Evolutionary conservation across 1,140 invertebrate genomes (phyloP).

Genomic region (Lordiphosa collinella): DNA sequence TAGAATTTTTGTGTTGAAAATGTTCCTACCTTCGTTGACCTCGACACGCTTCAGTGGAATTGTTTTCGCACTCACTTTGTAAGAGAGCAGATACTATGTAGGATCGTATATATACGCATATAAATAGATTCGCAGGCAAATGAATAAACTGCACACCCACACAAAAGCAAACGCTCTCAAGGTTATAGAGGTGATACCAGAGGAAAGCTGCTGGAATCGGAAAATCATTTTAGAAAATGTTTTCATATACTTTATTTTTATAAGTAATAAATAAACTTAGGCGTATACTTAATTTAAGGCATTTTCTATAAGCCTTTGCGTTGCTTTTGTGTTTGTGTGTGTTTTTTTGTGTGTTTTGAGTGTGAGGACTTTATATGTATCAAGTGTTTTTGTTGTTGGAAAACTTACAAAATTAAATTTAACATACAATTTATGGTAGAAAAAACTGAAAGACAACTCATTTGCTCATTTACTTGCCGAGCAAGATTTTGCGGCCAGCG

Average conservation of each 20-base stretch:
- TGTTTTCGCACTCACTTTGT: slow-evolving; percentile 42
- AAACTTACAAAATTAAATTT: slow-evolving; percentile 19
- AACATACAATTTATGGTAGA: slow-evolving; percentile 29
- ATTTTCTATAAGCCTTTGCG: slow-evolving; percentile 49
- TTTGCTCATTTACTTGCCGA: slow-evolving; percentile 87
- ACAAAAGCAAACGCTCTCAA: slow-evolving; percentile 50
- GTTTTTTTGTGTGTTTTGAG: slow-evolving; percentile 43
- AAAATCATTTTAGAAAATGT: slow-evolving; percentile 15
- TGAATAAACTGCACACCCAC: slow-evolving; percentile 60
- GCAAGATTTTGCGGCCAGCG: slow-evolving; percentile 92
- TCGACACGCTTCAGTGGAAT: slow-evolving; percentile 59
- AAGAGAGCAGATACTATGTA: slow-evolving; percentile 36
- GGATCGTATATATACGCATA: slow-evolving; percentile 16
- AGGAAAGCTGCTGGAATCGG: slow-evolving; percentile 22
- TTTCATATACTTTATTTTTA: slow-evolving; percentile 60
- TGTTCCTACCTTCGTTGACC: slow-evolving; percentile 21
- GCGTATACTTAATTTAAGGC: slow-evolving; percentile 70
- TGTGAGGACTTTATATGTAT: slow-evolving; percentile 40
- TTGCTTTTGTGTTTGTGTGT: slow-evolving; percentile 41
- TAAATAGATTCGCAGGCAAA: slow-evolving; percentile 35
- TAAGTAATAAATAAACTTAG: slow-evolving; percentile 68
- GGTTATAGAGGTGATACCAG: slow-evolving; percentile 54
- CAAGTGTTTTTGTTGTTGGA: slow-evolving; percentile 12
- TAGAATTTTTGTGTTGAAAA: no score
- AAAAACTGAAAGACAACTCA: slow-evolving; percentile 15